These are phyloP conservation scores for Rhea americana DNA, from an alignment of 2,113 vertebrate species.

Conservation along the genomic window DNA sequence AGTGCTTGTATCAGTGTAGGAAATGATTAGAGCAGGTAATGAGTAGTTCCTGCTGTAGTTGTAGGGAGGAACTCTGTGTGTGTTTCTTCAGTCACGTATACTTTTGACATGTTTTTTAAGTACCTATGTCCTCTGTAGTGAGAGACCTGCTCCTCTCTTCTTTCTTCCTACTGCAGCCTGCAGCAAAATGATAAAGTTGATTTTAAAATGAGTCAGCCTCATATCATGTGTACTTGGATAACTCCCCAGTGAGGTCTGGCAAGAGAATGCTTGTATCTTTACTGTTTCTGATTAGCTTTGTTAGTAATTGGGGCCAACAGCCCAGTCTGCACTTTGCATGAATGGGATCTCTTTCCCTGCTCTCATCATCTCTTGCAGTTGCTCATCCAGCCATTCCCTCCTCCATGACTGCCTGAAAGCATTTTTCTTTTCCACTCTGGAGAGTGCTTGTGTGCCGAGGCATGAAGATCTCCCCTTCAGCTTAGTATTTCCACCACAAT, in stretches of 20 bases:
- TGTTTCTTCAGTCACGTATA: background rate
- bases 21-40: background rate
- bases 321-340: fast-evolving
- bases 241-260: background rate
- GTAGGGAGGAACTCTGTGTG: background rate
- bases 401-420: background rate
- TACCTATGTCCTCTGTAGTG: background rate
- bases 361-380: background rate
- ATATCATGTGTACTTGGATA: background rate
- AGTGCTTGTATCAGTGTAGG: fast-evolving
- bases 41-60: background rate
- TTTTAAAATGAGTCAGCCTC: background rate
- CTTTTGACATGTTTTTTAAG: background rate
- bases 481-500: background rate
- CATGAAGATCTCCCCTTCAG: background rate
- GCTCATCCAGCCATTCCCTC: background rate
- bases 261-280: background rate
- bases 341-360: slow-evolving; percentile 25
- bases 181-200: background rate
- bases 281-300: slow-evolving; percentile 37
- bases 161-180: background rate
- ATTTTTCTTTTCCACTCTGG: background rate
- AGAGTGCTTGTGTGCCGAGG: background rate
- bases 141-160: background rate
- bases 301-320: slow-evolving; percentile 25